Conservation (phyloP, 2,888 invertebrate genomes). For the Perdita meconis region DNA sequence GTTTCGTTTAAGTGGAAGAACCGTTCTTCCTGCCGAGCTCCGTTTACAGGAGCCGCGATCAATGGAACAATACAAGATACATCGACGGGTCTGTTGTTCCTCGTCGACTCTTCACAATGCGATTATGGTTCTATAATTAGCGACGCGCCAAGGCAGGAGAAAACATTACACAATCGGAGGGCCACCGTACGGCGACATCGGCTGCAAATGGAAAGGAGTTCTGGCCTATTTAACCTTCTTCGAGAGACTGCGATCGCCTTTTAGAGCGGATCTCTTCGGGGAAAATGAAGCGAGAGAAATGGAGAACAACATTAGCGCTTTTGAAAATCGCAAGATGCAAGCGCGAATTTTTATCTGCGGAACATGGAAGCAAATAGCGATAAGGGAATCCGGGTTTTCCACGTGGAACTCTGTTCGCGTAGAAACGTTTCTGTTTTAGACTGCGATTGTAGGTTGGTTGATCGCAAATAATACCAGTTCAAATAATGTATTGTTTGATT, state of each 20-base stretch:
- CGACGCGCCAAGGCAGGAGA: not conserved
- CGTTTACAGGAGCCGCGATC: conserved; percentile 1
- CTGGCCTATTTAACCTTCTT: conserved; percentile 2
- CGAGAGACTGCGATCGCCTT: not conserved
- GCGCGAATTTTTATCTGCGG: too few relatives aligned
- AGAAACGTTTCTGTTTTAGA: too few relatives aligned
- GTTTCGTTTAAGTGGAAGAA: too few relatives aligned
- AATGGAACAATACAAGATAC: conserved; percentile 1
- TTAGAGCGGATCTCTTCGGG: not conserved
- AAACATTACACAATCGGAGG: conserved; percentile 7
- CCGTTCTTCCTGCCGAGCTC: not conserved
- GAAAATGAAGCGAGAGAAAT: not conserved
- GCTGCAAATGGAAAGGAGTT: not conserved
- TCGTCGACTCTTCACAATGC: not conserved
- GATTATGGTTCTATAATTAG: conserved; percentile 47
- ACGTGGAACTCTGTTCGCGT: too few relatives aligned
- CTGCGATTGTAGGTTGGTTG: too few relatives aligned
- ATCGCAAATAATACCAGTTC: too few relatives aligned
- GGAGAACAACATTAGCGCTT: too few relatives aligned
- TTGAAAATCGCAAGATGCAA: too few relatives aligned
- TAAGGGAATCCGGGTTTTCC: too few relatives aligned
- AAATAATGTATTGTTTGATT: too few relatives aligned
- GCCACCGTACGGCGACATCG: not conserved
- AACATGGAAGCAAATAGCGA: too few relatives aligned
- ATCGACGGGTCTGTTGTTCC: not conserved